phyloP scores from a whole-genome alignment of 1,140 invertebrate species.

The Cepaea nemoralis region DNA sequence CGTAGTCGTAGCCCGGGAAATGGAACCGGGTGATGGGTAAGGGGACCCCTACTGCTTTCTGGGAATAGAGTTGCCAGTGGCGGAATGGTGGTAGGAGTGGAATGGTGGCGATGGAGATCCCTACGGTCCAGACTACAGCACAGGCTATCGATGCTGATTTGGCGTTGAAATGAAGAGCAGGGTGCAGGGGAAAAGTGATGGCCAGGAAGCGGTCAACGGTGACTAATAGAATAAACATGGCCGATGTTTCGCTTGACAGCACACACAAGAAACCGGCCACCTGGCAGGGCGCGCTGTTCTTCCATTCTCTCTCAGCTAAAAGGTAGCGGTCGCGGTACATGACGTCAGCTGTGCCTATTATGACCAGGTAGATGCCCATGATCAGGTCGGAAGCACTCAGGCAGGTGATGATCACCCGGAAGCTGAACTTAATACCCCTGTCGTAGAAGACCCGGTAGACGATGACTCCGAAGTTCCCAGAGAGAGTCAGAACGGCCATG shows the following conservation, averaged over 20 bases:
- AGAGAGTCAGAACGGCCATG: slow-evolving; percentile 42
- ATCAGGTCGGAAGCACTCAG: slow-evolving; percentile 59
- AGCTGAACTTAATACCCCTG: slow-evolving; percentile 43
- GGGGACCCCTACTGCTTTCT: slow-evolving; percentile 48
- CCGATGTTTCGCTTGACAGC: slow-evolving; percentile 57
- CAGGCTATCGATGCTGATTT: slow-evolving; percentile 25
- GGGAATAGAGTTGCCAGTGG: slow-evolving; percentile 46
- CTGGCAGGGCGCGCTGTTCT: slow-evolving; percentile 49
- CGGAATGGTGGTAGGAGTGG: slow-evolving; percentile 32
- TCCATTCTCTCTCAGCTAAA: slow-evolving; percentile 52
- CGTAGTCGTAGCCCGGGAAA: slow-evolving; percentile 47
- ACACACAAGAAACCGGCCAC: slow-evolving; percentile 57
- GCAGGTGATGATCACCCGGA: slow-evolving; percentile 51
- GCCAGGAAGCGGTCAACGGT: slow-evolving; percentile 55
- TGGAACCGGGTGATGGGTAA: slow-evolving; percentile 44
- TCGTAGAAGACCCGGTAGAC: slow-evolving; percentile 37
- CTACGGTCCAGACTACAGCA: slow-evolving; percentile 37
- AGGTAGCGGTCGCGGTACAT: slow-evolving; percentile 54
- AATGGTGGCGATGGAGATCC: slow-evolving; percentile 34
- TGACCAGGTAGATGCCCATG: slow-evolving; percentile 63
- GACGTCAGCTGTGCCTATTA: slow-evolving; percentile 60
- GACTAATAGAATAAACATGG: slow-evolving; percentile 52
- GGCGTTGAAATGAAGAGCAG: slow-evolving; percentile 33
- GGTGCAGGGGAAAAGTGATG: slow-evolving; percentile 58
- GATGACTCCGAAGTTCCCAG: slow-evolving; percentile 50